These are phyloP conservation scores for Pseudomugil gertrudae DNA, from an alignment of 2,797 vertebrate species.

Conservation along the genomic window DNA sequence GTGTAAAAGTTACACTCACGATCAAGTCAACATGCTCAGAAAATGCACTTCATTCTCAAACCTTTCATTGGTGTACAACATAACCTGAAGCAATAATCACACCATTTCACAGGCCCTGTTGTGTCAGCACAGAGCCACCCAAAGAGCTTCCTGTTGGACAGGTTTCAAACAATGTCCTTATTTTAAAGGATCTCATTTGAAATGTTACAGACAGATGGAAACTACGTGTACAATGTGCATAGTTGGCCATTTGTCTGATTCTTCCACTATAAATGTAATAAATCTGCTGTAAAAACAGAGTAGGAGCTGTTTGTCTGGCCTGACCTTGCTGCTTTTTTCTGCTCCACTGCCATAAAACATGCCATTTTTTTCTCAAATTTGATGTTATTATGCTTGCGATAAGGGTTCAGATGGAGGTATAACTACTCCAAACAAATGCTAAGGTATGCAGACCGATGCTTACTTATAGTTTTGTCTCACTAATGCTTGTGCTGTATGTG, in stretches of 20 bases:
- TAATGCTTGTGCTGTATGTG: constrained; percentile 22
- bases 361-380: constrained; percentile 4
- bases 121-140: constrained; percentile 39
- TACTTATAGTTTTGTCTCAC: constrained; percentile 16
- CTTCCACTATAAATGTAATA: constrained; percentile 37
- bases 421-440: constrained; percentile 16
- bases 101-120: constrained; percentile 56
- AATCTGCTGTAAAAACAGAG: constrained; percentile 17
- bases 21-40: constrained; percentile 37
- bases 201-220: constrained; percentile 58
- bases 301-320: constrained; percentile 16
- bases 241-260: constrained; percentile 42
- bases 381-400: constrained; percentile 16
- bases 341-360: neutral
- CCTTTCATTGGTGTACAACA: constrained; percentile 45
- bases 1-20: constrained; percentile 46
- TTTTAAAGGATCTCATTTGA: constrained; percentile 52
- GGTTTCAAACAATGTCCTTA: constrained; percentile 41
- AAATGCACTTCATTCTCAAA: constrained; percentile 40
- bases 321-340: constrained; percentile 15
- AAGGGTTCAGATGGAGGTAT: neutral
- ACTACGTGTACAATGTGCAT: constrained; percentile 36
- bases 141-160: constrained; percentile 37
- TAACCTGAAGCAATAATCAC: constrained; percentile 54
- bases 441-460: constrained; percentile 18